These are phyloP conservation scores for Parnassius smintheus DNA, from an alignment of 2,888 invertebrate genomes.

Conservation along the genomic window DNA sequence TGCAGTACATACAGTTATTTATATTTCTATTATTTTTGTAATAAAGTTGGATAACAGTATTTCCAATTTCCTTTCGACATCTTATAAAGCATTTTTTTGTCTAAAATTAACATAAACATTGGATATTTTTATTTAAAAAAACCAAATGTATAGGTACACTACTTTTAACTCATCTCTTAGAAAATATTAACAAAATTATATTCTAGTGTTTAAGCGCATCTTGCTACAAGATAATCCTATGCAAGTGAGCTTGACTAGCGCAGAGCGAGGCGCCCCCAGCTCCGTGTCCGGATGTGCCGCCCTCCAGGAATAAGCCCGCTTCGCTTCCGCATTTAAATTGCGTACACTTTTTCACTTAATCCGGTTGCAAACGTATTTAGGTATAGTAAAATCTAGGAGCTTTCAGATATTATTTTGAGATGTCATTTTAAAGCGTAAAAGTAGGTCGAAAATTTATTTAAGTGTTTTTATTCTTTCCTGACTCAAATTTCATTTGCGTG, in stretches of 20 bases:
- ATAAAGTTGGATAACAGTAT: no score
- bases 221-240: conserved; percentile 46
- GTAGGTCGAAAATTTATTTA: no score
- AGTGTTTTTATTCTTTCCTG: no score
- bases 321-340: conserved; percentile 64
- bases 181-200: conserved; percentile 38
- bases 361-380: conserved; percentile 32
- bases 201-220: conserved; percentile 38
- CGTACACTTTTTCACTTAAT: conserved; percentile 36
- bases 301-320: conserved; percentile 47
- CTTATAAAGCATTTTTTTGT: no score
- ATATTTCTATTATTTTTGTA: no score
- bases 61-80: no score
- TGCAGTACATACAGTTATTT: no score
- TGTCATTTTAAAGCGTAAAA: neutral
- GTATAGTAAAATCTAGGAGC: conserved; percentile 30
- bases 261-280: conserved; percentile 26
- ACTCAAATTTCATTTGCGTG: no score
- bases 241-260: conserved; percentile 41
- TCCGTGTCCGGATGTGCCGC: conserved; percentile 39
- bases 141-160: conserved; percentile 7
- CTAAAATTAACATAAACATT: no score
- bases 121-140: neutral
- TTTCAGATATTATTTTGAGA: conserved; percentile 28
- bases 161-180: conserved; percentile 6